phyloP scores from a whole-genome alignment of 2,888 invertebrate species.

The Acholoe squamosa region DNA sequence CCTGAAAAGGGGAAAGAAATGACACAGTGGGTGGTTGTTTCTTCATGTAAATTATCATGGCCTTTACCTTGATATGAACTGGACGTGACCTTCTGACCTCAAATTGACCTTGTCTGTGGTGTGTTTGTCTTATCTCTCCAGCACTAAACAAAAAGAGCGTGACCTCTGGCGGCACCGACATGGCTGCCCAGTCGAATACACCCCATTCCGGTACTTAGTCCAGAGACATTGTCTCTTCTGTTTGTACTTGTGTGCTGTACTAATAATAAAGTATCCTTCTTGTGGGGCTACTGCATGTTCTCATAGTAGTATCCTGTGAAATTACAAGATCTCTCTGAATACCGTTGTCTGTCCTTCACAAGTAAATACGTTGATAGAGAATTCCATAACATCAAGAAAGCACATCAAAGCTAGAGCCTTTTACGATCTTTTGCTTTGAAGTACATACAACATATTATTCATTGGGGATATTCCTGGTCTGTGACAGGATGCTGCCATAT shows the following conservation, averaged over 20 bases:
- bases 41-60: background rate
- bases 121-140: conserved; percentile 60
- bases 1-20: background rate
- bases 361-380: too few species aligned
- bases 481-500: too few species aligned
- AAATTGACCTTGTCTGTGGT: conserved; percentile 56
- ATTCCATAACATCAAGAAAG: too few species aligned
- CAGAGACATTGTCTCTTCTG: background rate
- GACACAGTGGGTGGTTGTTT: background rate
- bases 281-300: too few species aligned
- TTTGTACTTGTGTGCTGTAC: conserved; percentile 22
- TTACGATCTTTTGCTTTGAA: too few species aligned
- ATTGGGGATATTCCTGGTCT: too few species aligned
- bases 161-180: conserved; percentile 29
- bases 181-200: conserved; percentile 41
- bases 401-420: too few species aligned
- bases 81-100: conserved; percentile 51
- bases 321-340: too few species aligned
- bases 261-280: background rate
- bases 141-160: conserved; percentile 59
- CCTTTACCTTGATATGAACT: conserved; percentile 36
- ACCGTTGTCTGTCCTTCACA: too few species aligned
- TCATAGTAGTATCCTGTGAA: too few species aligned
- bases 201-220: conserved; percentile 39
- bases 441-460: too few species aligned